Conservation (phyloP, 2,888 invertebrate genomes). For the Eumacrocentrus americanus region DNA sequence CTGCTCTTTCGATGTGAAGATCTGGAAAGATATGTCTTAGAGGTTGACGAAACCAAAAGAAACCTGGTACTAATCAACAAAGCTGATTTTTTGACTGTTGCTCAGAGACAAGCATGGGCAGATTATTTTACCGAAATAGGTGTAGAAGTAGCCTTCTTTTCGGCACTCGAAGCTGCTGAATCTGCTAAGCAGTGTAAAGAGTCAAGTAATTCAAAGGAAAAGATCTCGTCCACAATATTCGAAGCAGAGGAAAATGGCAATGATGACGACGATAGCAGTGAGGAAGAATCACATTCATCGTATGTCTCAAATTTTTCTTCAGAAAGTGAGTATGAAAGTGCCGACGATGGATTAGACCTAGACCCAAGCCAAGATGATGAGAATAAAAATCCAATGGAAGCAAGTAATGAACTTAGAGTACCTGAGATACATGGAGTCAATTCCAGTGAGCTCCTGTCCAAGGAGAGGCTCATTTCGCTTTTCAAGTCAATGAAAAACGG, state of each 20-base stretch:
- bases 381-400: slow-evolving; percentile 50
- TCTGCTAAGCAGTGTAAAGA: slow-evolving; percentile 31
- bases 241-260: slow-evolving; percentile 40
- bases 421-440: slow-evolving; percentile 58
- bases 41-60: slow-evolving; percentile 73
- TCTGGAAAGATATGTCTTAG: slow-evolving; percentile 83
- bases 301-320: slow-evolving; percentile 39
- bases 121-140: slow-evolving; percentile 77
- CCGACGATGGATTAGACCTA: slow-evolving; percentile 27
- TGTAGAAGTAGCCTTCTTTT: slow-evolving; percentile 87
- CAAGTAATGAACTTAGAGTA: neutral
- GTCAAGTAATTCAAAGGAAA: slow-evolving; percentile 41
- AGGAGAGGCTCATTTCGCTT: slow-evolving; percentile 74
- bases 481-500: slow-evolving; percentile 70
- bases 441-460: slow-evolving; percentile 69
- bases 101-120: slow-evolving; percentile 85
- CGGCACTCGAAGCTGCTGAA: slow-evolving; percentile 71
- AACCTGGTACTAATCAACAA: slow-evolving; percentile 93
- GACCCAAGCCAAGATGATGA: slow-evolving; percentile 19
- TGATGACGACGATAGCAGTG: slow-evolving; percentile 43
- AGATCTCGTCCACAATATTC: slow-evolving; percentile 32
- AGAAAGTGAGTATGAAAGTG: slow-evolving; percentile 47
- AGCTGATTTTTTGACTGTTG: slow-evolving; percentile 84
- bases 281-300: slow-evolving; percentile 34
- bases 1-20: slow-evolving; percentile 91